A percentile compares a stretch with the other conserved stretches of the same genome.
Conservation (phyloP, 2,797 vertebrate genomes). For the Leptatherina wallacei region DNA sequence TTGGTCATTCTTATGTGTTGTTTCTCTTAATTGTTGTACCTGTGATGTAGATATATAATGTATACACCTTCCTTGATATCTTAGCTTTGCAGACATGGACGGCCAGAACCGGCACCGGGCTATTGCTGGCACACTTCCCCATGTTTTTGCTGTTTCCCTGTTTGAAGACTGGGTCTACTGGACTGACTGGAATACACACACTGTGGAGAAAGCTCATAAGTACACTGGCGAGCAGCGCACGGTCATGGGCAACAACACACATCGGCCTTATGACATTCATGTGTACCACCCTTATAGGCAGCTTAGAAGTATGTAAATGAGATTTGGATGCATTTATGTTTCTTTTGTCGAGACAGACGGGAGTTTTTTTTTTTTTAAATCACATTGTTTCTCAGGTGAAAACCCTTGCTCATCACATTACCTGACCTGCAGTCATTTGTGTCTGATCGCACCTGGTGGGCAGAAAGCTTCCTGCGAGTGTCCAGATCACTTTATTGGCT, state of each 20-base stretch:
- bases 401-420: conserved; percentile 76
- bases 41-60: neutral
- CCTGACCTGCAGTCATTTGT: conserved; percentile 79
- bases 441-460: conserved; percentile 78
- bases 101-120: conserved; percentile 79
- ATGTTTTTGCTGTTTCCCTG: conserved; percentile 75
- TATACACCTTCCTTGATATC: neutral
- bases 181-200: conserved; percentile 82
- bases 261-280: conserved; percentile 76
- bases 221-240: conserved; percentile 74
- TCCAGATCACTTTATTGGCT: conserved; percentile 77
- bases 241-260: conserved; percentile 82
- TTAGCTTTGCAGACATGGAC: conserved; percentile 81
- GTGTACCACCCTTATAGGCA: conserved; percentile 81
- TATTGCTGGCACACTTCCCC: conserved; percentile 75
- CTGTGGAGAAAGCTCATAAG: conserved; percentile 80
- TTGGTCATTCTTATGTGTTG: neutral
- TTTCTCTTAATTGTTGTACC: neutral
- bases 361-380: neutral
- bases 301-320: conserved; percentile 65
- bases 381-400: conserved; percentile 58
- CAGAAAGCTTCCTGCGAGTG: conserved; percentile 71
- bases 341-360: neutral
- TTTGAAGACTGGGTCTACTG: conserved; percentile 82
- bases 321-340: neutral